Evolutionary conservation across 2,888 invertebrate species (phyloP).

Genomic region (Trissolcus japonicus): DNA sequence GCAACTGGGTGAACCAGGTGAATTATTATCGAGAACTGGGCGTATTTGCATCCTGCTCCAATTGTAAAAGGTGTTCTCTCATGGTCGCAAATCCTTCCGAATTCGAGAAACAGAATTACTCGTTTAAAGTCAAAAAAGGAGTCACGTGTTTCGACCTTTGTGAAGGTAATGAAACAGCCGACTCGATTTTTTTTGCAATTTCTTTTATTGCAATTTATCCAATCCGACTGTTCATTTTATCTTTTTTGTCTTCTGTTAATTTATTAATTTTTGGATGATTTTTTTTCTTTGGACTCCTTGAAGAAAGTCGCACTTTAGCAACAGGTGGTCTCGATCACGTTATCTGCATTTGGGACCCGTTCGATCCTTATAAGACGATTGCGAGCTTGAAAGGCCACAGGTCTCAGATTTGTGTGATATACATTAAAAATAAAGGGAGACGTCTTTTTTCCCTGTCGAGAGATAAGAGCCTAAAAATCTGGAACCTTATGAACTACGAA

Average conservation of each 20-base stretch:
- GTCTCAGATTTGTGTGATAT: conserved; percentile 81
- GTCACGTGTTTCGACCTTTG: conserved; percentile 68
- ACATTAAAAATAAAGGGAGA: conserved; percentile 82
- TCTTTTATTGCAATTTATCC: too few species aligned
- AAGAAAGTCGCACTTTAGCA: conserved; percentile 77
- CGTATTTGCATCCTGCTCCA: conserved; percentile 83
- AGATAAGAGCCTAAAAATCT: conserved; percentile 85
- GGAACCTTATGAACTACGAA: conserved; percentile 83
- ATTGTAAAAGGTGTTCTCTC: conserved; percentile 79
- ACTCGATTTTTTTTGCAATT: too few species aligned
- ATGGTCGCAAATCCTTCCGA: conserved; percentile 79
- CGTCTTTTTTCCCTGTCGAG: conserved; percentile 85
- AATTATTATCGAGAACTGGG: conserved; percentile 82
- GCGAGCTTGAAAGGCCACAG: conserved; percentile 83
- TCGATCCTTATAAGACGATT: conserved; percentile 83
- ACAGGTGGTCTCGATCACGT: conserved; percentile 86
- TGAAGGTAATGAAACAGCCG: conserved; percentile 63
- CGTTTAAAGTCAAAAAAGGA: conserved; percentile 78
- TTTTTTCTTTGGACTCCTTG: background rate
- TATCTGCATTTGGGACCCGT: conserved; percentile 88
- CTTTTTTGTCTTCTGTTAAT: background rate
- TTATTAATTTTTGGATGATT: too few species aligned
- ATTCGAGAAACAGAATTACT: conserved; percentile 78
- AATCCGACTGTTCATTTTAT: background rate
- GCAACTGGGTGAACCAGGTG: conserved; percentile 84